Percentiles rank a stretch among this genome's conserved stretches.
phyloP scores from a whole-genome alignment of 2,113 vertebrate species.

The Bagarius yarrelli region DNA sequence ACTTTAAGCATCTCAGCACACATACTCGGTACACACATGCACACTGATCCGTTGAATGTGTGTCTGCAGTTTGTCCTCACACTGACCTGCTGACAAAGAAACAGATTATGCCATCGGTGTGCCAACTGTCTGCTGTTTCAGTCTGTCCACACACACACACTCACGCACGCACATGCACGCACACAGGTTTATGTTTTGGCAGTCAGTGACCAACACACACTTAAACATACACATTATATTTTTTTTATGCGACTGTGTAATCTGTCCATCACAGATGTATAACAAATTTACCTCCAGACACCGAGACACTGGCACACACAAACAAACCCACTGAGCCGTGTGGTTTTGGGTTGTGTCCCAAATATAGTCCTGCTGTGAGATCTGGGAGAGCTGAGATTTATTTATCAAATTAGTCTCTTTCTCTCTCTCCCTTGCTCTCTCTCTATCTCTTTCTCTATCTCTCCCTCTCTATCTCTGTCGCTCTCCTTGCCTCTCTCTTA shows the following conservation, averaged over 20 bases:
- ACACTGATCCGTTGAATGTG: neutral
- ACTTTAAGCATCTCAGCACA: no score
- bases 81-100: constrained; percentile 6
- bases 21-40: no score
- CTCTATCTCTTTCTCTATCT: no score
- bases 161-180: neutral
- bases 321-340: neutral
- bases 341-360: neutral
- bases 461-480: neutral
- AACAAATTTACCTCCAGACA: neutral
- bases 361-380: neutral
- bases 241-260: neutral
- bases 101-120: neutral
- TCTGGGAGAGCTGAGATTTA: neutral
- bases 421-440: neutral
- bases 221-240: neutral
- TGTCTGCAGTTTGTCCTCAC: neutral
- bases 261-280: neutral
- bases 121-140: constrained; percentile 3
- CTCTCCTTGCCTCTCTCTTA: neutral
- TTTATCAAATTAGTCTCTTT: neutral
- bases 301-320: neutral
- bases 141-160: neutral
- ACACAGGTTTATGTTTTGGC: constrained; percentile 4
- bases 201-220: neutral